phyloP scores from a whole-genome alignment of 2,888 invertebrate species.

The Xanthorhoe spadicearia region DNA sequence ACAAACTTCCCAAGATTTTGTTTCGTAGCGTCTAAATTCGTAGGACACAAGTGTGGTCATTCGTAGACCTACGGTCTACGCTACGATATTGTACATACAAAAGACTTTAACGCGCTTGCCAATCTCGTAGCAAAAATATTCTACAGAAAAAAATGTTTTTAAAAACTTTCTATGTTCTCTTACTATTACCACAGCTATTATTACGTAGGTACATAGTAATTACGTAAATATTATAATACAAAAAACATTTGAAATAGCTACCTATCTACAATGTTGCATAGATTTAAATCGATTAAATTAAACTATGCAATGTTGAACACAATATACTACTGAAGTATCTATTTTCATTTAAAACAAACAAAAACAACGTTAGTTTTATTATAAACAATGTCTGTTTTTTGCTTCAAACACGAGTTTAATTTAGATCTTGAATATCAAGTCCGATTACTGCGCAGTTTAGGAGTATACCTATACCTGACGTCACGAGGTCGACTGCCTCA shows the following conservation, averaged over 20 bases:
- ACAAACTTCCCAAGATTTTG: background rate
- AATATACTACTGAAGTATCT: no score
- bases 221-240: no score
- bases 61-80: constrained; percentile 9
- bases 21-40: constrained; percentile 5
- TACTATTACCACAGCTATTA: no score
- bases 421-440: constrained; percentile 7
- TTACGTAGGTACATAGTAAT: no score
- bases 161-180: no score
- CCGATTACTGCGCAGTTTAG: constrained; percentile 42
- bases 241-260: background rate
- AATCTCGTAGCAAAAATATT: background rate
- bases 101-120: background rate
- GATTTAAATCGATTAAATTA: background rate
- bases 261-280: background rate
- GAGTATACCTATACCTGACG: constrained; percentile 33
- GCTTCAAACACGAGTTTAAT: constrained; percentile 11
- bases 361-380: background rate
- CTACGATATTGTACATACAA: background rate
- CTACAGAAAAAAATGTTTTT: no score
- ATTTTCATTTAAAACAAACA: no score
- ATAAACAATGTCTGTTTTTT: constrained; percentile 11
- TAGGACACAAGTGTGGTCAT: constrained; percentile 1
- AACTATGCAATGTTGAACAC: no score
- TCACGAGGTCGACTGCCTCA: constrained; percentile 73